Conservation (phyloP, 2,113 vertebrate genomes). For the Nematolebias whitei region DNA sequence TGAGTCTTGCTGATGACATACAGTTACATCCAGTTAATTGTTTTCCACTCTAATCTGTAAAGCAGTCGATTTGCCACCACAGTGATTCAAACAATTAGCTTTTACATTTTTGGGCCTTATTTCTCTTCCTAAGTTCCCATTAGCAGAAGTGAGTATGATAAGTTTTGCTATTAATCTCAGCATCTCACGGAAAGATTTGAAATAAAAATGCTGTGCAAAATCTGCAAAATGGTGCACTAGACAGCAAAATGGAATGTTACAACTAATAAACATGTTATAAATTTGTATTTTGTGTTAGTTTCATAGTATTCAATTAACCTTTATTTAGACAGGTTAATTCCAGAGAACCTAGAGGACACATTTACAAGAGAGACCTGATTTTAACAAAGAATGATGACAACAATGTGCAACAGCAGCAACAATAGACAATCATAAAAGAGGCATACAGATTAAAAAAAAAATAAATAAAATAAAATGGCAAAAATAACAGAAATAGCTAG, state of each 20-base stretch:
- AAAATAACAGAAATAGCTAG: no score
- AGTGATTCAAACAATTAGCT: constrained; percentile 1
- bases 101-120: neutral
- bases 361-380: no score
- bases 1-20: neutral
- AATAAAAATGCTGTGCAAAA: neutral
- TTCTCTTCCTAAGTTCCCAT: constrained; percentile 1
- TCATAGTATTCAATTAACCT: no score
- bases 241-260: neutral
- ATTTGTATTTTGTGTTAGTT: no score
- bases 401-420: no score
- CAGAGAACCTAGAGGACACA: no score
- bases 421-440: no score
- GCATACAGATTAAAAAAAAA: no score
- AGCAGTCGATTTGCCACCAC: neutral
- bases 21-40: constrained; percentile 4
- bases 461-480: no score
- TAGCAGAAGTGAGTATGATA: neutral
- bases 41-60: neutral
- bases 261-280: no score
- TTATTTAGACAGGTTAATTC: no score
- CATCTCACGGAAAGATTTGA: neutral
- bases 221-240: neutral
- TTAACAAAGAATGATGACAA: no score
- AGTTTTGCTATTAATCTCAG: neutral